Evolutionary conservation across 2,113 vertebrate species (phyloP), one percentile per base, ranked within the genome.

Genomic region (Abramis brama): DNA sequence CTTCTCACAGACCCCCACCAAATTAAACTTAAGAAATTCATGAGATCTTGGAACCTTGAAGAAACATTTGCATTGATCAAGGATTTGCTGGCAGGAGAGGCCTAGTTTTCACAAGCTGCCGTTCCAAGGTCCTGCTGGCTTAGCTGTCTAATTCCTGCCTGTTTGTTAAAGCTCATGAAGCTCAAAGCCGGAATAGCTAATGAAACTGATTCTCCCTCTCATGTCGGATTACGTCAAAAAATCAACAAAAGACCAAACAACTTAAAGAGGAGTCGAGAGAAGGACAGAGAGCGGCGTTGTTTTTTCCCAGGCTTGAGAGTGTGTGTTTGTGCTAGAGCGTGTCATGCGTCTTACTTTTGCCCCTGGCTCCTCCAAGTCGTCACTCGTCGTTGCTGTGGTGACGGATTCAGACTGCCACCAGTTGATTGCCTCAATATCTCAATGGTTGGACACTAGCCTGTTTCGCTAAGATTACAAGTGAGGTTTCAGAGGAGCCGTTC

Each of bases 131-230:
- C 82, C 85, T 66, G 36, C 52, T 62, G 62, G 76, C 85, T 87
- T 88, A 85, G 81, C 43, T 15, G 43, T 89, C 73, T 89, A 88
- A 89, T 89, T 89, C 88, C 87, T 79, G 77, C 59, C 83, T 78
- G 73, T 77, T 83, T 85, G 47, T 85, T 87, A 84, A 87, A 82
- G 71, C 71, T 45, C 39, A 57, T 83, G 80, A 76, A 81, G 87
- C 86, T 85, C 73, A 45, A 21, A 86, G 52, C 85, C 30, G 55
- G 87, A 87, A 84, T 85, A 74, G 36, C 75, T 70, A 84, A 87
- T 90, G 87, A 88, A 87, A 70, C 85, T 8, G 13, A 76, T 59
- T 82, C 85, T 76, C 73, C 27, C 77, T 74, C 73, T 78, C 60
- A 86, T 86, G 30, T 19, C 21, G 86, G 88, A 88, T 87, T 87